Percentiles rank a stretch among this genome's conserved stretches.
These are phyloP conservation scores for Apodemus speciosus DNA, from an alignment of 2,113 vertebrate species.

Conservation along the genomic window DNA sequence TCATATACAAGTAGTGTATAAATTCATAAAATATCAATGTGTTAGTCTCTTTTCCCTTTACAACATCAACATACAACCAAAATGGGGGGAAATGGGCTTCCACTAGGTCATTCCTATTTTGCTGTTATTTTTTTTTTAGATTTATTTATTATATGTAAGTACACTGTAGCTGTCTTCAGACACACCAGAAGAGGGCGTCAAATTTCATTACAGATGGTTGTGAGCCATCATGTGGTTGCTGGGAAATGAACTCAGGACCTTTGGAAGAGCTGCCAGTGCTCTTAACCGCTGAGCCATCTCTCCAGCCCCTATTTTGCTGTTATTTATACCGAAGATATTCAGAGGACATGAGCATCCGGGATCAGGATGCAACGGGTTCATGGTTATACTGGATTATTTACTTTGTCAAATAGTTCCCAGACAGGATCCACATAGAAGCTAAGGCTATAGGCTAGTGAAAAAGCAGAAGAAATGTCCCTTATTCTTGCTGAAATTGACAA, in stretches of 20 bases:
- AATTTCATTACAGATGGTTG: no score
- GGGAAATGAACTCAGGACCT: no score
- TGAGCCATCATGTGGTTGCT: no score
- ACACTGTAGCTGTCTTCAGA: no score
- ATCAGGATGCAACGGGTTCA: neutral
- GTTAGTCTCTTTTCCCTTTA: neutral
- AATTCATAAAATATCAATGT: neutral
- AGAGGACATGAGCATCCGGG: neutral
- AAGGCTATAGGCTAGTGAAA: neutral
- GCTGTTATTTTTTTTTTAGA: neutral
- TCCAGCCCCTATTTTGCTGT: neutral
- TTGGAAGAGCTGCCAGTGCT: no score
- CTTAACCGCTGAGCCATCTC: no score
- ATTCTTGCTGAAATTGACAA: neutral
- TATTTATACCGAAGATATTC: neutral
- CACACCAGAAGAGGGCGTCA: no score
- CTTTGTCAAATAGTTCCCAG: constrained; percentile 8
- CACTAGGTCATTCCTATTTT: neutral
- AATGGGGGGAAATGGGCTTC: neutral
- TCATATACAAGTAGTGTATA: neutral
- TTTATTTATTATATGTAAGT: no score
- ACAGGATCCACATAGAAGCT: neutral
- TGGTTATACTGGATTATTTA: neutral
- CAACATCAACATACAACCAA: neutral
- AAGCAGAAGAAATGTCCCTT: neutral